phyloP scores from a whole-genome alignment of 64 coral and sea anemone species.

The Trachythela sp. region DNA sequence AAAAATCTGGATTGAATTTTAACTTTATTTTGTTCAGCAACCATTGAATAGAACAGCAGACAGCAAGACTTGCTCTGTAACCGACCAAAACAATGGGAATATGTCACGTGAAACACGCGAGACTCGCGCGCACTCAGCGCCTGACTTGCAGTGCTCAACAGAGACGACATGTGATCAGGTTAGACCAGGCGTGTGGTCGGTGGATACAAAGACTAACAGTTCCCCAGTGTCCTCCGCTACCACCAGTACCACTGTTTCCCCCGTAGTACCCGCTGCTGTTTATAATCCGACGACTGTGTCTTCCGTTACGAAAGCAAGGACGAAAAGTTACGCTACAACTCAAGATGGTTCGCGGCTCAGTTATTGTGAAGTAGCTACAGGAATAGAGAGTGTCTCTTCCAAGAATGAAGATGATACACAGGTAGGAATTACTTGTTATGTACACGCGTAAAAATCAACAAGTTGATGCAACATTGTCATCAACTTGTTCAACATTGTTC shows the following conservation, averaged over 20 bases:
- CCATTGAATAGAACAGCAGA: constrained; percentile 11
- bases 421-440: background rate
- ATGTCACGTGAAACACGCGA: background rate
- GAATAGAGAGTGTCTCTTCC: background rate
- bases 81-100: background rate
- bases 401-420: background rate
- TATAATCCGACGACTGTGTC: background rate
- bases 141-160: background rate
- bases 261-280: background rate
- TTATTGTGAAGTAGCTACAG: constrained; percentile 23
- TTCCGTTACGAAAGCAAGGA: background rate
- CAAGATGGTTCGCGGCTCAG: constrained; percentile 16
- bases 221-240: background rate
- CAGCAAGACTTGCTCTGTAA: background rate
- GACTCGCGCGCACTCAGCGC: background rate
- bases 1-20: no score
- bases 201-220: background rate
- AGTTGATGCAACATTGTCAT: no score
- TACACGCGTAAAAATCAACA: no score
- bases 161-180: background rate
- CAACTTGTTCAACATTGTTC: no score
- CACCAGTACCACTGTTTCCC: background rate
- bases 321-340: constrained; percentile 18
- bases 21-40: background rate
- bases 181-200: background rate